These are phyloP conservation scores for Apamea monoglypha DNA, from an alignment of 2,888 invertebrate genomes.

Conservation along the genomic window DNA sequence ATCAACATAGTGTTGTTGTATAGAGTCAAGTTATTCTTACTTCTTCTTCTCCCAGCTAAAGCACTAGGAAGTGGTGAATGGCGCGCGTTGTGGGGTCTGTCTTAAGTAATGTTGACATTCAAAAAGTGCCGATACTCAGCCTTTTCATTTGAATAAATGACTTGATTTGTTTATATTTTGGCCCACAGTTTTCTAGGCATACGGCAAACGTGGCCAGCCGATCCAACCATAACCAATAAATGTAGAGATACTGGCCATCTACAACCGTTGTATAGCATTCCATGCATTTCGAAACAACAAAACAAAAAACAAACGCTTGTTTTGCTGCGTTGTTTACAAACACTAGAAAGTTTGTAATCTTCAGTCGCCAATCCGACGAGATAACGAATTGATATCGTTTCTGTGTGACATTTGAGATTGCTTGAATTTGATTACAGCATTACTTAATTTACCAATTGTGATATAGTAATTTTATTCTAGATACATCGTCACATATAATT, in stretches of 20 bases:
- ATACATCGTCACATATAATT: background rate
- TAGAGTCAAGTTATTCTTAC: too few species aligned
- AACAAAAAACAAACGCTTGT: constrained; percentile 32
- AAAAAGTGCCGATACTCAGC: too few species aligned
- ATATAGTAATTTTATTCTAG: background rate
- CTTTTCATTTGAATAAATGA: too few species aligned
- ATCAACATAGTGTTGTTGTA: too few species aligned
- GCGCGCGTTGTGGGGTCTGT: too few species aligned
- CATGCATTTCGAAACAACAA: constrained; percentile 9
- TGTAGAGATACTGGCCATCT: background rate
- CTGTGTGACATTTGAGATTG: constrained; percentile 28
- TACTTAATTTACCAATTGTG: background rate
- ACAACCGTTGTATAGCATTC: constrained; percentile 13
- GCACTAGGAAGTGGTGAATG: too few species aligned
- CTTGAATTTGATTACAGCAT: constrained; percentile 17
- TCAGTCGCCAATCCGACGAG: constrained; percentile 12
- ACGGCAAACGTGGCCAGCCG: background rate
- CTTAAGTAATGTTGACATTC: too few species aligned
- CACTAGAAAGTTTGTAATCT: constrained; percentile 42
- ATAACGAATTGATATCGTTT: constrained; percentile 46
- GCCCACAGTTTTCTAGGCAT: background rate
- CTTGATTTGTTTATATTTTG: background rate
- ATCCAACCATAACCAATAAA: background rate
- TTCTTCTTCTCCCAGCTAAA: too few species aligned
- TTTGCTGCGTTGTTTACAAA: constrained; percentile 56